Percentiles rank a stretch among this genome's conserved stretches.
phyloP scores from a whole-genome alignment of 1,140 invertebrate species.

The Ephestia elutella region DNA sequence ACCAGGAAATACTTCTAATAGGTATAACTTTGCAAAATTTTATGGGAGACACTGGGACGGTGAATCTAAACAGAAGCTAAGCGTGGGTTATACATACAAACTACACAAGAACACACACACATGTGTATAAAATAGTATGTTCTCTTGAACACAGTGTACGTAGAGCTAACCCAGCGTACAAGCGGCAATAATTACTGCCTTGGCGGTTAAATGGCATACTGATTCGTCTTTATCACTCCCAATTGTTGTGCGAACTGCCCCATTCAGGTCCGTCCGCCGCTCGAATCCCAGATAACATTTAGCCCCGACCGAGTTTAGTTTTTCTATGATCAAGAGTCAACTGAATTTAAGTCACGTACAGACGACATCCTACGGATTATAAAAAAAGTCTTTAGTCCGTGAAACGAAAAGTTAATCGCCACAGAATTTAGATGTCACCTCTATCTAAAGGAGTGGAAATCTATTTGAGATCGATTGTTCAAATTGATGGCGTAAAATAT shows the following conservation, averaged over 20 bases:
- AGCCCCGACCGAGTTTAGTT: constrained; percentile 31
- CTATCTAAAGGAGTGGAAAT: neutral
- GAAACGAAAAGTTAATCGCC: constrained; percentile 7
- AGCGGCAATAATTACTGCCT: constrained; percentile 33
- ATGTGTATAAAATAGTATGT: neutral
- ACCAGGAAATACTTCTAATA: no score
- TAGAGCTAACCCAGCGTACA: constrained; percentile 10
- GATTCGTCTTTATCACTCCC: constrained; percentile 38
- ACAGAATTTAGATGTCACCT: neutral
- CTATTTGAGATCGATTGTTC: neutral
- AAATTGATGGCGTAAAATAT: neutral
- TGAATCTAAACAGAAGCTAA: neutral
- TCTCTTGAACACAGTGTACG: no score
- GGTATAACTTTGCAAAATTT: no score
- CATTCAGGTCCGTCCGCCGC: constrained; percentile 36
- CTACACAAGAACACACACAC: no score
- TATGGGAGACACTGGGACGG: no score
- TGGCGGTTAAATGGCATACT: constrained; percentile 35
- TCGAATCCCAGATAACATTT: constrained; percentile 45
- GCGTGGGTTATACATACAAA: no score
- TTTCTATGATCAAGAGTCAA: constrained; percentile 31
- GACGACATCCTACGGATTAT: constrained; percentile 28
- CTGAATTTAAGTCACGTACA: constrained; percentile 37
- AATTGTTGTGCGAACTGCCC: constrained; percentile 38
- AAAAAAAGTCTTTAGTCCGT: constrained; percentile 11